These are phyloP conservation scores for Felis catus DNA, from an alignment of 2,113 vertebrate genomes.

Conservation along the genomic window DNA sequence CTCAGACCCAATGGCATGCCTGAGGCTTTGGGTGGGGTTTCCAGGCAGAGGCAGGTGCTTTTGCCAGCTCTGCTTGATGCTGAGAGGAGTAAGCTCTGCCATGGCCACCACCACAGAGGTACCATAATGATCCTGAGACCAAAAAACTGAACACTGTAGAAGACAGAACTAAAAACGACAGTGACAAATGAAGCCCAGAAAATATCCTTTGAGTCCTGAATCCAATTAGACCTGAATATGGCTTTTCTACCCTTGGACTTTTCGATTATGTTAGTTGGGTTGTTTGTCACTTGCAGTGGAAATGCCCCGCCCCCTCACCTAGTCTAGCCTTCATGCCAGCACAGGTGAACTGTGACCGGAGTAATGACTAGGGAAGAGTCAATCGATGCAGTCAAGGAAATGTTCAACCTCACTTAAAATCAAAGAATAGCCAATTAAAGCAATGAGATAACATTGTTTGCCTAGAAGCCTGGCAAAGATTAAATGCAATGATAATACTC, in stretches of 20 bases:
- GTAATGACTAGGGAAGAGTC: conserved; percentile 40
- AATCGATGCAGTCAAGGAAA: conserved; percentile 40
- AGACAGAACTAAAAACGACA: neutral
- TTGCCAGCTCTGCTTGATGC: neutral
- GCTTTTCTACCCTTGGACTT: conserved; percentile 21
- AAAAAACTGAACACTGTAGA: neutral
- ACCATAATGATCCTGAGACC: neutral
- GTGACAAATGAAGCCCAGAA: neutral
- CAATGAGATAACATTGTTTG: conserved; percentile 55
- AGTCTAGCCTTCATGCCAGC: neutral
- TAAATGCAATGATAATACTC: conserved; percentile 59
- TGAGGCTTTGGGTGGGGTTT: neutral
- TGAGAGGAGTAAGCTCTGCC: neutral
- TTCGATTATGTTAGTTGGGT: neutral
- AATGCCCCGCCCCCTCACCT: neutral
- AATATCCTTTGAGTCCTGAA: neutral
- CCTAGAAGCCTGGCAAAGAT: conserved; percentile 63
- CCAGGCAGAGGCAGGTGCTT: neutral
- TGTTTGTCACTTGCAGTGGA: conserved; percentile 29
- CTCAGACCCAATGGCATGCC: neutral
- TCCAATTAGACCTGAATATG: conserved; percentile 19
- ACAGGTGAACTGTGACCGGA: conserved; percentile 20
- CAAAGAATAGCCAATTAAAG: conserved; percentile 65
- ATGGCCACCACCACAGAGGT: neutral
- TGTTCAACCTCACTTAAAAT: conserved; percentile 53